Percentiles rank a stretch among this genome's conserved stretches.
Evolutionary conservation across 2,888 invertebrate genomes (phyloP).

Genomic region (Drosophila neonasuta): DNA sequence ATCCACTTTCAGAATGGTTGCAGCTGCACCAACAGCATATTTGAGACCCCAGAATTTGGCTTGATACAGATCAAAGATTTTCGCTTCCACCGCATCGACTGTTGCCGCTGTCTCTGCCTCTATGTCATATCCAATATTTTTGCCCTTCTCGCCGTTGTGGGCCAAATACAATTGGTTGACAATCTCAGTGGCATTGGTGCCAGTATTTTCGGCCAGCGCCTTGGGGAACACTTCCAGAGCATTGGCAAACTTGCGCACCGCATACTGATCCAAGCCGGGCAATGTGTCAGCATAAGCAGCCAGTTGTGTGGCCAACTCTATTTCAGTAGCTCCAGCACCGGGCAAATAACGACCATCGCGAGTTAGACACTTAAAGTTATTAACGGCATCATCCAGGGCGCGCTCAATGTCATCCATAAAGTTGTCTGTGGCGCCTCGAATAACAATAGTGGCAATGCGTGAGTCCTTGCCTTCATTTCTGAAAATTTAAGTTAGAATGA

Average conservation of each 20-base stretch:
- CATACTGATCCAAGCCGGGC: conserved; percentile 98
- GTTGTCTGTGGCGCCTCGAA: conserved; percentile 98
- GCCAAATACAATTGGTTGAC: conserved; percentile 95
- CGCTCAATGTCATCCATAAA: conserved; percentile 99
- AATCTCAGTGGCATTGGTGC: conserved; percentile 92
- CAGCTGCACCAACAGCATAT: conserved; percentile 96
- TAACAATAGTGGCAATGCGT: conserved; percentile 94
- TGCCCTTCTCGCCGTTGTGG: conserved; percentile 91
- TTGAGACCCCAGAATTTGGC: conserved; percentile 97
- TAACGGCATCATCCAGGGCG: conserved; percentile 99
- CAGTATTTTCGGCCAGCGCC: conserved; percentile 96
- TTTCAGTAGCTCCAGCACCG: conserved; percentile 97
- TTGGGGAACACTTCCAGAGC: conserved; percentile 96
- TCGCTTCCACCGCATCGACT: conserved; percentile 89
- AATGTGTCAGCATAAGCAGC: conserved; percentile 94
- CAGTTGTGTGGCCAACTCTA: conserved; percentile 94
- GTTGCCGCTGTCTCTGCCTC: conserved; percentile 88
- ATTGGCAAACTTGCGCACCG: conserved; percentile 94
- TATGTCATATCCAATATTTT: conserved; percentile 93
- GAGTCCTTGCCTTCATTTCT: conserved; percentile 91
- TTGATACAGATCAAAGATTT: conserved; percentile 91
- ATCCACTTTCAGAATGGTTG: conserved; percentile 96
- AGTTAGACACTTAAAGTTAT: conserved; percentile 96
- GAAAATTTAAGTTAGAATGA: conserved; percentile 5
- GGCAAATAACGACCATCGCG: conserved; percentile 90